Base-by-base conservation (phyloP, 2,888 invertebrate species). In the Synanthedon tipuliformis region DNA sequence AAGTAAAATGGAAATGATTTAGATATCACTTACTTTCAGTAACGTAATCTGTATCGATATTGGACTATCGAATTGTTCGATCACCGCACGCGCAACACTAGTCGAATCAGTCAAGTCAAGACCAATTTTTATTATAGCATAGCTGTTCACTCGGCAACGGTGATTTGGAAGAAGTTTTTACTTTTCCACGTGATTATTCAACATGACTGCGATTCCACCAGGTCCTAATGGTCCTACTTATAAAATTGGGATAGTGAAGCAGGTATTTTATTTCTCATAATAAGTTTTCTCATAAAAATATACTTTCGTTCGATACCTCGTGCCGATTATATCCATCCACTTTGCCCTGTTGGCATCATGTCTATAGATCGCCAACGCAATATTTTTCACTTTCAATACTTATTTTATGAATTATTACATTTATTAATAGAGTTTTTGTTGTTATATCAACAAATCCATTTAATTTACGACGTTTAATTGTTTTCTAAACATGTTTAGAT, bases 241-340 rank as follows among this genome's bases (percentile, higher is more conserved):
- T 57, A 85, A 81, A 77, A 72, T 75, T 52, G 86, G 86, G 59
- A 82, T 86, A 64, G 86, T 84, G 23, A 86, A 86, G 68, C 85
- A 85, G 84, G 86, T 86, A 85, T 80, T 71, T 34, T 63, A 74
- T 66, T 57, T 69, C 59, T 66, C 62, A 52, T 54, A 61, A 61
- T 55, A 50, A 12, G 65, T 65, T 62, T 57, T 55, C 56, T 53
- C 54, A 56, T 63, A 60, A 62, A 61, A 60, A 58, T 55, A 52
- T 58, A 63, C 59, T 56, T 60, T 18, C 8, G 55, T 59, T 61
- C 57, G 60, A 63, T 69, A 69, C 84, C 84, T 80, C 84, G 84
- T 86, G 84, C 76, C 62, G 66, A 68, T 69, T 65, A 69, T 63
- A 15, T 59, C 55, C 59, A 15, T 59, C 55, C 59, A 61, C 66